Base-by-base conservation (phyloP, 2,888 invertebrate species). In the Drymonia ruficornis region DNA sequence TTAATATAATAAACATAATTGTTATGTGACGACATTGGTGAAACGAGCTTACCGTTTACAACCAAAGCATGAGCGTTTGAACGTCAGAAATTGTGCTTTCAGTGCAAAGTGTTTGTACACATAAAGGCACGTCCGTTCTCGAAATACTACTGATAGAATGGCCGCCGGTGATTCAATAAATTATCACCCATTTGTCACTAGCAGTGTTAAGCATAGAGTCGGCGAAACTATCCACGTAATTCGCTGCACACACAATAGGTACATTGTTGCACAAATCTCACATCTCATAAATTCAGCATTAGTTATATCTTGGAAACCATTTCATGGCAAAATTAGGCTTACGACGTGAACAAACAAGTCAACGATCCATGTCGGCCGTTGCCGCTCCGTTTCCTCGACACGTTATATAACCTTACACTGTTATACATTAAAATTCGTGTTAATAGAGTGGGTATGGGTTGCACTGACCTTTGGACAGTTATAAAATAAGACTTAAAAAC, bases 311-410 rank as follows among this genome's bases (percentile, higher is more conserved):
- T 55, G 45, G 31, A 45, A 38, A 54, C 50, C 53, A 19, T 43
- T 50, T 43, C 13, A 43, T 51, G 60, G 36, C 55, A 65, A 53
- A 61, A 63, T 60, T 66, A 42, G 16, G 11, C 19, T 48, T 63
- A 63, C 58, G 55, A 49, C 56, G 63, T 55, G 61, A 63, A 60
- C 66, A 72, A 70, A 69, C 71, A 65, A 59, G 55, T 53, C 65
- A 76, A 70, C 72, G 67, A 67, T 51, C 72, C 72, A 61, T 64
- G 55, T 52, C 58, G 52, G 51, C 60, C 68, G 68, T 60, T 61
- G 64, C 75, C 70, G 80, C 75, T 80, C 78, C 79, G 76, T 70
- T 80, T 76, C 61, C 59, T 56, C 55, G 59, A 55, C 49, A 46
- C 46, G 55, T 75, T 77, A 81, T 63, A 70, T 68, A 63, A 64